Conservation (phyloP, 2,797 vertebrate genomes). For the Vespertilio murinus region DNA sequence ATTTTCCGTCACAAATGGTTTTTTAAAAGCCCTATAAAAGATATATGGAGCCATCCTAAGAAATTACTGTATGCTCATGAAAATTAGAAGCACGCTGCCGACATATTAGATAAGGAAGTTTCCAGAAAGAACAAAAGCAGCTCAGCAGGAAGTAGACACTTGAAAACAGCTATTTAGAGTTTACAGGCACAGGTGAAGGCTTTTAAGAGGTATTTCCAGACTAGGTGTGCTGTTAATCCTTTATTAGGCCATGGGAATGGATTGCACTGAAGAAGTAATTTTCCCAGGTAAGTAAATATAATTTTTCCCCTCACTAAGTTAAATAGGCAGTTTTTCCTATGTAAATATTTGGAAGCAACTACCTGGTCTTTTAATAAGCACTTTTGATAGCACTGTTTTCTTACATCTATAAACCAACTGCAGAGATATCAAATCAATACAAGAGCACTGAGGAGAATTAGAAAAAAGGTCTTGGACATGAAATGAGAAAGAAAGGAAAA, state of each 20-base stretch:
- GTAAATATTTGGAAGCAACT: conserved; percentile 33
- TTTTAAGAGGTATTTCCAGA: conserved; percentile 37
- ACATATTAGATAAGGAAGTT: conserved; percentile 28
- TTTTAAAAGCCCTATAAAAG: conserved; percentile 41
- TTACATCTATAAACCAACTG: neutral
- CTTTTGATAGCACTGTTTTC: neutral
- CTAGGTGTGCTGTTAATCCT: conserved; percentile 35
- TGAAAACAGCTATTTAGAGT: conserved; percentile 52
- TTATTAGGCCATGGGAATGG: conserved; percentile 32
- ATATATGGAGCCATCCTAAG: conserved; percentile 35
- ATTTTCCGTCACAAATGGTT: conserved; percentile 51
- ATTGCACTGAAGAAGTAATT: conserved; percentile 21
- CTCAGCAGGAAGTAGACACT: neutral
- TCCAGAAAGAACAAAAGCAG: conserved; percentile 16
- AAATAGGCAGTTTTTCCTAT: neutral
- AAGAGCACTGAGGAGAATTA: neutral
- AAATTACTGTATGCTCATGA: conserved; percentile 26
- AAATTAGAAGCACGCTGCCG: conserved; percentile 11
- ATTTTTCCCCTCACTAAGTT: neutral
- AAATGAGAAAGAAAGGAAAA: neutral
- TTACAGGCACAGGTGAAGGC: neutral
- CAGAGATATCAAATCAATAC: neutral
- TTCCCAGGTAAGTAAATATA: conserved; percentile 31
- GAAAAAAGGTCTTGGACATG: neutral
- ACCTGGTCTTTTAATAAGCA: conserved; percentile 38